A percentile compares a stretch with the other conserved stretches of the same genome.
Conservation (phyloP, 2,797 vertebrate genomes). For the Sebastolobus alascanus region DNA sequence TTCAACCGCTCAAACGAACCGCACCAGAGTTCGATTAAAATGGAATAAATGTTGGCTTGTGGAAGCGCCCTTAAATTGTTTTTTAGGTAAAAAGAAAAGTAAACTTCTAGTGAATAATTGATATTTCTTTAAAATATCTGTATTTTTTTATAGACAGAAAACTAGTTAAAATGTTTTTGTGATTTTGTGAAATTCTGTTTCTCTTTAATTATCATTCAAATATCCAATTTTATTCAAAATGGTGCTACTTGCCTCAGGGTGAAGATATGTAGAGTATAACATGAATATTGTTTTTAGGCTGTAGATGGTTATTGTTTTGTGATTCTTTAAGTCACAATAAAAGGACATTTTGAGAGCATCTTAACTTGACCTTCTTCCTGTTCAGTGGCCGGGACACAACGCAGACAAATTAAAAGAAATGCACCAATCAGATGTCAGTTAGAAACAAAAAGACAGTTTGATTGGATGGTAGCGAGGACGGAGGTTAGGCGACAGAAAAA, state of each 20-base stretch:
- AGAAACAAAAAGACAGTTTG: background rate
- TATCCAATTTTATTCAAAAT: constrained; percentile 48
- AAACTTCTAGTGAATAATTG: background rate
- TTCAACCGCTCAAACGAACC: no score
- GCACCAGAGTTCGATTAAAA: no score
- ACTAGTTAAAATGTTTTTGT: background rate
- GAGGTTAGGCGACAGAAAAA: background rate
- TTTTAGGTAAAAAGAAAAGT: background rate
- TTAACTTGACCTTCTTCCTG: background rate
- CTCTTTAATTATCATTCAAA: constrained; percentile 6
- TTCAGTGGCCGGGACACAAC: background rate
- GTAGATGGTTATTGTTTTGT: constrained; percentile 12
- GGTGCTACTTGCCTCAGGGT: constrained; percentile 68
- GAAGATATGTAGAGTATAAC: constrained; percentile 11
- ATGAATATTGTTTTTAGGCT: constrained; percentile 4
- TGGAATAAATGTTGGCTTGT: no score
- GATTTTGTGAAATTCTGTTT: background rate
- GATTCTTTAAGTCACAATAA: constrained; percentile 36
- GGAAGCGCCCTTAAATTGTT: background rate
- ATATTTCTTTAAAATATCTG: background rate
- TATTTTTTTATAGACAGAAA: constrained; percentile 20
- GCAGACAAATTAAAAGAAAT: background rate
- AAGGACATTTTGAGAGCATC: background rate
- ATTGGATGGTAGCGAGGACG: background rate
- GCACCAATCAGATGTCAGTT: background rate